phyloP scores from a whole-genome alignment of 2,113 vertebrate species.

The Archilochus colubris region DNA sequence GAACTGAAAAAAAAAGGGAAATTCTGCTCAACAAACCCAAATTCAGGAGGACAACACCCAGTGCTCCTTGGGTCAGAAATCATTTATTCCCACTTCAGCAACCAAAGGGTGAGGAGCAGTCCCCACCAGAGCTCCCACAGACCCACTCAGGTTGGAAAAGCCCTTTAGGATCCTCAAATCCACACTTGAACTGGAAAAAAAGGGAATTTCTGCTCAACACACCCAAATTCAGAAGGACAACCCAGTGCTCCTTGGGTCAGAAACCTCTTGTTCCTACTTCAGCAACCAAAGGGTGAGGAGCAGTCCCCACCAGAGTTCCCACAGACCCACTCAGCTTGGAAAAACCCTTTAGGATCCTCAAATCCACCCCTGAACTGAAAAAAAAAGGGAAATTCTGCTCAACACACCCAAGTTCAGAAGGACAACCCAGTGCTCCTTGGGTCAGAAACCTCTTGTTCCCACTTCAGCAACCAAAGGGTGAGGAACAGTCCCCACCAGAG shows the following conservation, averaged over 20 bases:
- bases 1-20: background rate
- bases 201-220: too few relatives aligned
- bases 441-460: background rate
- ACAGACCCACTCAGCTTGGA: too few relatives aligned
- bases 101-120: background rate
- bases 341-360: too few relatives aligned
- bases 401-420: background rate
- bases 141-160: too few relatives aligned
- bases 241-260: background rate
- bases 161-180: too few relatives aligned
- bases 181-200: background rate
- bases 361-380: too few relatives aligned
- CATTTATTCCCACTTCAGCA: background rate
- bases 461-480: background rate
- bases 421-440: background rate
- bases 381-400: background rate
- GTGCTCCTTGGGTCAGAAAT: background rate
- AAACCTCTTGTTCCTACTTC: background rate
- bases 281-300: background rate
- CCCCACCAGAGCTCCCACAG: too few relatives aligned
- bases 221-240: background rate
- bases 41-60: background rate
- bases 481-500: background rate
- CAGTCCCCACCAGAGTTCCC: too few relatives aligned
- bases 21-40: fast-evolving